Evolutionary conservation across 2,113 vertebrate species (phyloP).

Genomic region (Strigops habroptila): DNA sequence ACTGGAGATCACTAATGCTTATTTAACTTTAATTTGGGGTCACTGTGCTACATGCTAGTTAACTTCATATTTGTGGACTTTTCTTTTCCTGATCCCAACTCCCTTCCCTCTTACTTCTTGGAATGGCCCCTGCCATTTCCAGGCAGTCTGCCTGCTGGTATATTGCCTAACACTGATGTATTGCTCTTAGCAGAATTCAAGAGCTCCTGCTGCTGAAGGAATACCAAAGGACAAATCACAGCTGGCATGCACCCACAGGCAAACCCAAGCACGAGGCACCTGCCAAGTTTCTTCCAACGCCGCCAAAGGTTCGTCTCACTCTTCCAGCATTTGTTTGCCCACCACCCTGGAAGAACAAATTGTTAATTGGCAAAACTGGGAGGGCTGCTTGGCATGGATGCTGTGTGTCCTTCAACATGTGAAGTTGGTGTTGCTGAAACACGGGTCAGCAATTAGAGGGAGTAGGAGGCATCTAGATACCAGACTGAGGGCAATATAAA

Average conservation of each 20-base stretch:
- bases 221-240: background rate
- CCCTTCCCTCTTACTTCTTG: background rate
- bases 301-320: constrained; percentile 83
- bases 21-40: background rate
- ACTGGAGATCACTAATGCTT: background rate
- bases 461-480: background rate
- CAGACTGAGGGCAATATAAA: background rate
- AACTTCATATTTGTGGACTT: background rate
- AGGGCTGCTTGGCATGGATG: background rate
- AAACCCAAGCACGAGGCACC: constrained; percentile 66
- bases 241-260: background rate
- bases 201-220: background rate
- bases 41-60: background rate
- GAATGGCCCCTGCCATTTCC: background rate
- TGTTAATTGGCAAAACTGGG: background rate
- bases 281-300: constrained; percentile 88
- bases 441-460: background rate
- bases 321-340: constrained; percentile 85
- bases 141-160: background rate
- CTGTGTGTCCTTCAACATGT: accelerated
- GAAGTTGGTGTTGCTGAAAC: background rate
- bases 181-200: background rate
- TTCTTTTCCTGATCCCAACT: background rate
- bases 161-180: background rate
- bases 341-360: constrained; percentile 69